Percentiles rank a stretch among this genome's conserved stretches.
These are phyloP conservation scores for Ammodytes dubius DNA, from an alignment of 2,113 vertebrate species.

Conservation along the genomic window DNA sequence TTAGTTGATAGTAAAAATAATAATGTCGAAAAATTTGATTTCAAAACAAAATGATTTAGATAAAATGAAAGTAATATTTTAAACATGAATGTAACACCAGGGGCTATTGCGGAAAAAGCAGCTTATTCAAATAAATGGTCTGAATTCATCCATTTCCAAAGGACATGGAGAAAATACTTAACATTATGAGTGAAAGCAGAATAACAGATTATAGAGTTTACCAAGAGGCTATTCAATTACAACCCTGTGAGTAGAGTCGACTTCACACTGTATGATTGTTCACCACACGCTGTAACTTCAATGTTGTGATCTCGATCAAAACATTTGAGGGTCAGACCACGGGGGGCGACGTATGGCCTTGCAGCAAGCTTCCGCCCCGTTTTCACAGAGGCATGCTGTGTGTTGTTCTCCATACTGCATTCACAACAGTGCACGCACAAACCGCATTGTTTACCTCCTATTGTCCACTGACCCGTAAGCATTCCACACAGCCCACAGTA, in stretches of 20 bases:
- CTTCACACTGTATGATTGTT: not conserved
- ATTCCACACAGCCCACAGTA: not conserved
- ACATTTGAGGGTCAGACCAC: not conserved
- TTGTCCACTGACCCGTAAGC: constrained; percentile 16
- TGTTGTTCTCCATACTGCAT: not conserved
- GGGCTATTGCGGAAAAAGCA: not conserved
- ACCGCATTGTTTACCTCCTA: constrained; percentile 33
- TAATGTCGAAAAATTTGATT: no score
- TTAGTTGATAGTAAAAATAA: no score
- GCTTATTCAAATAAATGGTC: no score
- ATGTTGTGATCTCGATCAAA: constrained; percentile 26
- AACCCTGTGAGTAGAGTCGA: not conserved
- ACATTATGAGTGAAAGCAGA: not conserved
- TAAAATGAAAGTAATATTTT: no score
- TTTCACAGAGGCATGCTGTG: not conserved
- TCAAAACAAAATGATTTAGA: no score
- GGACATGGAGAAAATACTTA: not conserved
- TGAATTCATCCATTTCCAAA: not conserved
- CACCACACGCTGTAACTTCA: constrained; percentile 18
- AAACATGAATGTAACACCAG: not conserved
- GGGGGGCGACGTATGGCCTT: not conserved
- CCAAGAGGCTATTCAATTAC: not conserved
- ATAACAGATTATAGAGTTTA: not conserved
- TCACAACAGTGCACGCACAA: constrained; percentile 4
- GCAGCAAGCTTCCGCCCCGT: not conserved